These are phyloP conservation scores for Ascaphus truei DNA, from an alignment of 2,113 vertebrate genomes.

Conservation along the genomic window DNA sequence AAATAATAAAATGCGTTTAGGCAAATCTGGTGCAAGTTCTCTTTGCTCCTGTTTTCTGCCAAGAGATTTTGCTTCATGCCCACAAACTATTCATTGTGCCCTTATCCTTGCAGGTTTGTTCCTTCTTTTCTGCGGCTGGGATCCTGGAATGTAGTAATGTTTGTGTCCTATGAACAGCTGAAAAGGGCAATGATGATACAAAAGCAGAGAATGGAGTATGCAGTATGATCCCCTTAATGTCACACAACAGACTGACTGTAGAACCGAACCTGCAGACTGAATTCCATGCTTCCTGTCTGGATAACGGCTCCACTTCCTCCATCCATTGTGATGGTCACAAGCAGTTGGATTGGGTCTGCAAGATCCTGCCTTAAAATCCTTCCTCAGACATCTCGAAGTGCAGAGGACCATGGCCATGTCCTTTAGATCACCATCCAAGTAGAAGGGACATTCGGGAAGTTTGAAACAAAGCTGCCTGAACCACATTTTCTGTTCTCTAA, in stretches of 20 bases:
- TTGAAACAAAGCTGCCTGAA: too few relatives aligned
- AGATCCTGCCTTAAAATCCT: not conserved
- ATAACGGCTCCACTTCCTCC: not conserved
- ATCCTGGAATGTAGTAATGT: conserved; percentile 77
- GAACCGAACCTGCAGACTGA: not conserved
- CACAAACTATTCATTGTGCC: too few relatives aligned
- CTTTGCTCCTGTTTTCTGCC: too few relatives aligned
- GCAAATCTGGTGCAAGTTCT: too few relatives aligned
- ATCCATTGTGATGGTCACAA: not conserved
- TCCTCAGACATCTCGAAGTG: not conserved
- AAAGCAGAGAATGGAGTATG: conserved; percentile 7
- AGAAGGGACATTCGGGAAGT: too few relatives aligned
- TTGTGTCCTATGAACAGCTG: conserved; percentile 78
- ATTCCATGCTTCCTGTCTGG: too few relatives aligned
- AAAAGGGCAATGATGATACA: conserved; percentile 64
- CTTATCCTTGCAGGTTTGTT: conserved; percentile 56
- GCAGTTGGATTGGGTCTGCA: not conserved
- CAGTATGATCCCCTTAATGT: not conserved
- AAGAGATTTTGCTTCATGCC: too few relatives aligned
- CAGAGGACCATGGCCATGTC: too few relatives aligned
- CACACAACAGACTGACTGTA: too few relatives aligned
- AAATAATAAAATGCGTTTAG: too few relatives aligned
- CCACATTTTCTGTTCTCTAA: too few relatives aligned
- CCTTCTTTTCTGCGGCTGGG: conserved; percentile 73
- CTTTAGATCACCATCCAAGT: too few relatives aligned